Evolutionary conservation across 2,797 vertebrate species (phyloP), one percentile per base, ranked within the genome.

Genomic region (Mallotus villosus): DNA sequence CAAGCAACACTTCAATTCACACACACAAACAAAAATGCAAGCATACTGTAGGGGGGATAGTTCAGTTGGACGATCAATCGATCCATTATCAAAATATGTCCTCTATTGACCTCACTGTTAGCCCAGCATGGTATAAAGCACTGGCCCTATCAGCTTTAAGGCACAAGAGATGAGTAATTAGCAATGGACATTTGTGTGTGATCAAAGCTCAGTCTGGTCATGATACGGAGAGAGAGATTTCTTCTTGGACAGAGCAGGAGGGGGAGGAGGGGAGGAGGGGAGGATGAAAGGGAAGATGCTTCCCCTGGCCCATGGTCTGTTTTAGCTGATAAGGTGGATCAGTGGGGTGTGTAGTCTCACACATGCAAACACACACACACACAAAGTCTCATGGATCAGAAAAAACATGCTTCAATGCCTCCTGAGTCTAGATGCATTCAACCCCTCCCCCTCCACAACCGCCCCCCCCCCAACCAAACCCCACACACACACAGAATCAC

Each of bases 241-340:
- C 17, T 71, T 62, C 69, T 21, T 6, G 67, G 32, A 67, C 58
- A 25, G 66, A 63, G 4, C 22, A 71, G 41, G 58, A 71, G 75
- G 74, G 72, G 12, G 67, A 73, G 41, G 58, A 71, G 75, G 74
- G 72, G 12, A 70, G 61, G 65, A 81, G 83, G 82, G 61, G 65
- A 81, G 83, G 82, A 82, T 73, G 86, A 84, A 85, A 77, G 71
- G 14, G 1, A 66, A 66, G 73, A 68, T 73, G 71, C 75, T 73
- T 84, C 71, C 77, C 77, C 68, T 64, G 75, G 74, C 68, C 82
- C 74, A 74, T 78, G 84, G 83, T 88, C 84, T 89, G 87, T 62
- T 85, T 24, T 32, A 21, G n/a, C 82, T 85, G 88, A 92, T 92
- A 90, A 88, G 84, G 78, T 85, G 76, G 81, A 87, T 89, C 77